Base-by-base conservation (phyloP, 2,797 vertebrate genomes). In the Cryptoblepharus egeriae region DNA sequence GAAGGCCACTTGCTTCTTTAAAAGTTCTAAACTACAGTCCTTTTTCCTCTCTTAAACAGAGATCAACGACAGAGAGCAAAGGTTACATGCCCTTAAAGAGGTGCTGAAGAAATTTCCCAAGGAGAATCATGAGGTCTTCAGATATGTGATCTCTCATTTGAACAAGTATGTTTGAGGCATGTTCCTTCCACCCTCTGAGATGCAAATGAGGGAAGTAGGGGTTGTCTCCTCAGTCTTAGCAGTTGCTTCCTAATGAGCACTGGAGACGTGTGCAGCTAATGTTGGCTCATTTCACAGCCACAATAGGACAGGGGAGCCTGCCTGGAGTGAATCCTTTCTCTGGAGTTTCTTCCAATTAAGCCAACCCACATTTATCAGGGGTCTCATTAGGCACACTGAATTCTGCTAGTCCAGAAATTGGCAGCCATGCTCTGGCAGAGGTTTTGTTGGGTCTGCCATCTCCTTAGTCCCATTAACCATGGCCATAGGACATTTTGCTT, bases 51-150 rank as follows among this genome's bases (percentile, higher is more conserved):
- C 90, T 79, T 5, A 85, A 37, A 67, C 94, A 99, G 98, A 99
- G 93, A 97, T 98, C 95, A 98, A 96, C 2, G 98, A 99, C 93
- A 95, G 97, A 78, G 98, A 99, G 85, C 97, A 98, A 94, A 97
- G 97, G 82, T 92, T 98, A 75, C 97, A 97, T 15, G 95, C 97
- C 55, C 97, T 98, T 88, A 97, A 97, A 93, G 98, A 99, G n/a
- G 96, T 97, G 60, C 96, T 98, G 83, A 96, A 95, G 90, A 97
- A 94, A 82, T 98, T 99, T 88, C 98, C 98, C 32, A 97, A 94
- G 91, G 98, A 99, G 87, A 99, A 99, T 95, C 97, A 98, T 1
- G 98, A 98, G 81, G 97, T 99, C 95, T 98, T 99, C 96, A 98
- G 96, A 96, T 99, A 97, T 9, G 98, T 99, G 95, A 97, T 97